A percentile compares a stretch with the other conserved stretches of the same genome.
phyloP scores from a whole-genome alignment of 2,888 invertebrate species.

The Drosophila anomalipes region DNA sequence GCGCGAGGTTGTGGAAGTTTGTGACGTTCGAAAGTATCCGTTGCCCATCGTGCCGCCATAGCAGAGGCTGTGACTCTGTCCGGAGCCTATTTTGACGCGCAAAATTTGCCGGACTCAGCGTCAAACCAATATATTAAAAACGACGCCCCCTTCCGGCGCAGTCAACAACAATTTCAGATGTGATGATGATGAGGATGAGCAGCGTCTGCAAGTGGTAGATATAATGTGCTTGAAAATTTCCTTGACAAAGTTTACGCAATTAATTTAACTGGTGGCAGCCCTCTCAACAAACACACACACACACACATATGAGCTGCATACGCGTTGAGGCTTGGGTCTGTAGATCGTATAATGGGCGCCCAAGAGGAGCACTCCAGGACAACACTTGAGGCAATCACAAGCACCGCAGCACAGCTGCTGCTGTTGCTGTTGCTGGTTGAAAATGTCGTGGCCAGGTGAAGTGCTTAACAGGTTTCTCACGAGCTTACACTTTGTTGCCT shows the following conservation, averaged over 20 bases:
- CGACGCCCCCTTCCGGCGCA: constrained; percentile 8
- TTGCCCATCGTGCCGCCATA: constrained; percentile 86
- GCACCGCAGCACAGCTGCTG: constrained; percentile 11
- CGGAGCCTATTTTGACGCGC: constrained; percentile 87
- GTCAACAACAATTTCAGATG: constrained; percentile 10
- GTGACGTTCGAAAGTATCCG: constrained; percentile 86
- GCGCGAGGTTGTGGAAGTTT: constrained; percentile 79
- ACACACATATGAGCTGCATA: constrained; percentile 18
- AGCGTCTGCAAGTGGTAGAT: constrained; percentile 61
- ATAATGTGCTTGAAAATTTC: constrained; percentile 51
- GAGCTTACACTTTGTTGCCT: constrained; percentile 9
- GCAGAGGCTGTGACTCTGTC: constrained; percentile 86
- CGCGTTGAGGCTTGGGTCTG: constrained; percentile 1
- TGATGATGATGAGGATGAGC: constrained; percentile 11
- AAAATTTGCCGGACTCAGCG: constrained; percentile 72
- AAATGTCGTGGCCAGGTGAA: constrained; percentile 29
- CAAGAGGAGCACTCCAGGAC: constrained; percentile 31
- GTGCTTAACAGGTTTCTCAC: constrained; percentile 39
- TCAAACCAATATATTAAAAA: constrained; percentile 20
- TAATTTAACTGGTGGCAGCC: constrained; percentile 29
- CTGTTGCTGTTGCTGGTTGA: constrained; percentile 3
- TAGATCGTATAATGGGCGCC: constrained; percentile 46
- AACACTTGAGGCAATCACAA: constrained; percentile 46
- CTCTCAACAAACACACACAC: constrained; percentile 1
- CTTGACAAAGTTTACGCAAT: constrained; percentile 45